A percentile compares a stretch with the other conserved stretches of the same genome.
Conservation (phyloP, 1,140 invertebrate species). For the Dolichoris vasculosae region DNA sequence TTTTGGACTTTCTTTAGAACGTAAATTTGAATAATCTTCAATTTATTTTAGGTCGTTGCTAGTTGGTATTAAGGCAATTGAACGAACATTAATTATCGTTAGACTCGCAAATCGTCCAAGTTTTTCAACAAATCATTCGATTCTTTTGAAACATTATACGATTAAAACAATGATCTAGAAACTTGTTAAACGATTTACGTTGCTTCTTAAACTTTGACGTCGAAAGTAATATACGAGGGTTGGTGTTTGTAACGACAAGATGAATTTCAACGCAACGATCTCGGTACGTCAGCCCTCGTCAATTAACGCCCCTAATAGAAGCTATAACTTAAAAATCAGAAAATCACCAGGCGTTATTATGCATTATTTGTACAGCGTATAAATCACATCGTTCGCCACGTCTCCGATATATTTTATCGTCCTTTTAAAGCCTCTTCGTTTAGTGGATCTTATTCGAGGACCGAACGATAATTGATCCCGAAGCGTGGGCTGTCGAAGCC, state of each 20-base stretch:
- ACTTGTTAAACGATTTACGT: not conserved
- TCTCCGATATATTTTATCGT: not conserved
- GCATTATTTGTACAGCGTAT: not conserved
- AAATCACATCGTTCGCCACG: not conserved
- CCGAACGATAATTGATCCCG: not conserved
- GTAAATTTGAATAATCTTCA: not conserved
- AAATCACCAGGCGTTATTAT: not conserved
- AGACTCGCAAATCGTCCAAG: not conserved
- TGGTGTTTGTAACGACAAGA: not conserved
- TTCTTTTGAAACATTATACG: not conserved
- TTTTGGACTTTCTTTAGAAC: not conserved
- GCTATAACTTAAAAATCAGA: not conserved
- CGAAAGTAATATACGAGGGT: not conserved
- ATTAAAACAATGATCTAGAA: constrained; percentile 13
- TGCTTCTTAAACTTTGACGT: not conserved
- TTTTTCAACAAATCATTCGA: not conserved
- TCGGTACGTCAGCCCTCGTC: not conserved
- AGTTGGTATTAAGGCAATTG: not conserved
- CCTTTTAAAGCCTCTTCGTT: not conserved
- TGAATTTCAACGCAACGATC: not conserved
- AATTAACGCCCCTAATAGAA: not conserved
- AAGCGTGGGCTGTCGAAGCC: not conserved
- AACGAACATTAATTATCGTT: not conserved
- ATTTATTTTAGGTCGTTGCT: not conserved
- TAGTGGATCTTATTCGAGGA: not conserved